These are phyloP conservation scores for Hystrix cristata DNA, from an alignment of 2,113 vertebrate genomes.

Conservation along the genomic window DNA sequence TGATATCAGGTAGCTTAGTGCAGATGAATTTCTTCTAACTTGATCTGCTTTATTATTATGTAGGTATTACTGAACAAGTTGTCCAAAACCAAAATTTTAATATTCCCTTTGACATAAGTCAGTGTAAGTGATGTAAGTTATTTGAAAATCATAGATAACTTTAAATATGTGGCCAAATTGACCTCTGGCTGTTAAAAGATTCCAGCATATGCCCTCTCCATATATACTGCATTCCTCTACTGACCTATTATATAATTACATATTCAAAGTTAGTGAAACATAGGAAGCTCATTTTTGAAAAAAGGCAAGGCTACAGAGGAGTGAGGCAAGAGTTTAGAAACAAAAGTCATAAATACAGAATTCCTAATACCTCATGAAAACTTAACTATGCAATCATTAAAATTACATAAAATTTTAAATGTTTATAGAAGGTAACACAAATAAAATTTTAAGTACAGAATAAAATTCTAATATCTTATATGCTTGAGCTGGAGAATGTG, in stretches of 20 bases:
- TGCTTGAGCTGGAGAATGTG: background rate
- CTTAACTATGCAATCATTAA: background rate
- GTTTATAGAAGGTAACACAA: background rate
- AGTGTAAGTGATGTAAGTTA: background rate
- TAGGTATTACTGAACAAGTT: background rate
- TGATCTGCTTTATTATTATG: background rate
- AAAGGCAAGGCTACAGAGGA: background rate
- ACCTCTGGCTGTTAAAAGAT: background rate
- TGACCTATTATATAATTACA: background rate
- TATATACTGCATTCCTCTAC: background rate
- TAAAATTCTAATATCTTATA: slow-evolving; percentile 13
- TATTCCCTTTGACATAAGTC: background rate
- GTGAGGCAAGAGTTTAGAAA: slow-evolving; percentile 33
- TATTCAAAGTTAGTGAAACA: slow-evolving; percentile 52
- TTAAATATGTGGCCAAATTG: slow-evolving; percentile 12
- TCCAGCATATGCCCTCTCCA: background rate
- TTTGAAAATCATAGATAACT: background rate
- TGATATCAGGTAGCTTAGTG: background rate
- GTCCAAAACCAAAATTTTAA: background rate
- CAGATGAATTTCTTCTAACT: background rate
- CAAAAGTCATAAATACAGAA: slow-evolving; percentile 6
- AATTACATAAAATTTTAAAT: background rate
- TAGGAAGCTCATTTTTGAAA: background rate
- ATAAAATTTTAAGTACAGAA: slow-evolving; percentile 12
- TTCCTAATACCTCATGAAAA: background rate